Percentiles rank a stretch among this genome's conserved stretches.
These are phyloP conservation scores for Patella caerulea DNA, from an alignment of 2,888 invertebrate genomes.

Conservation along the genomic window DNA sequence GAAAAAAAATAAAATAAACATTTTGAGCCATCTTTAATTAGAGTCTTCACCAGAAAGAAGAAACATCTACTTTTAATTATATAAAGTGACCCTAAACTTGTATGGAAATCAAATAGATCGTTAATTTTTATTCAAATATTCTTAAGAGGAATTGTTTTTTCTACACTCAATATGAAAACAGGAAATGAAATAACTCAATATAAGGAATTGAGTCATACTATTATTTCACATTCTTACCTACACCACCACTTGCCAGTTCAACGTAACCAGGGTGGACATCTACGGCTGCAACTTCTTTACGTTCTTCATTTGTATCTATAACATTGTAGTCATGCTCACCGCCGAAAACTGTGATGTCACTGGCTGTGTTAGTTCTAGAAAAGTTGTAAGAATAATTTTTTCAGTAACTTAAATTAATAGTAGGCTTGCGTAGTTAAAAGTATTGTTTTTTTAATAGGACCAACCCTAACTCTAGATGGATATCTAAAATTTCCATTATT, in stretches of 20 bases:
- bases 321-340: background rate
- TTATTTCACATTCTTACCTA: background rate
- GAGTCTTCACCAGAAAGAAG: slow-evolving; percentile 6
- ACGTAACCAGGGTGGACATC: background rate
- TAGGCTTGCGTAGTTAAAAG: too few relatives aligned
- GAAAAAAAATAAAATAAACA: slow-evolving; percentile 15
- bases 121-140: too few relatives aligned
- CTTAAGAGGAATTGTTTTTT: too few relatives aligned
- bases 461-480: too few relatives aligned
- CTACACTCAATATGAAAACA: too few relatives aligned
- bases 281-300: background rate
- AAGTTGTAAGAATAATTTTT: background rate
- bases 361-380: background rate
- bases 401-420: background rate
- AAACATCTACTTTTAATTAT: too few relatives aligned
- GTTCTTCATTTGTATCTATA: background rate
- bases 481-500: too few relatives aligned
- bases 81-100: too few relatives aligned
- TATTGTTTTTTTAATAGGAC: too few relatives aligned
- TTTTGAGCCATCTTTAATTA: background rate
- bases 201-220: too few relatives aligned
- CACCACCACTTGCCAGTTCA: background rate
- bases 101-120: too few relatives aligned
- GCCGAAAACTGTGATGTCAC: background rate
- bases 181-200: too few relatives aligned